A percentile compares a stretch with the other conserved stretches of the same genome.
Conservation (phyloP, 2,888 invertebrate genomes). For the Ypsolopha scabrella region DNA sequence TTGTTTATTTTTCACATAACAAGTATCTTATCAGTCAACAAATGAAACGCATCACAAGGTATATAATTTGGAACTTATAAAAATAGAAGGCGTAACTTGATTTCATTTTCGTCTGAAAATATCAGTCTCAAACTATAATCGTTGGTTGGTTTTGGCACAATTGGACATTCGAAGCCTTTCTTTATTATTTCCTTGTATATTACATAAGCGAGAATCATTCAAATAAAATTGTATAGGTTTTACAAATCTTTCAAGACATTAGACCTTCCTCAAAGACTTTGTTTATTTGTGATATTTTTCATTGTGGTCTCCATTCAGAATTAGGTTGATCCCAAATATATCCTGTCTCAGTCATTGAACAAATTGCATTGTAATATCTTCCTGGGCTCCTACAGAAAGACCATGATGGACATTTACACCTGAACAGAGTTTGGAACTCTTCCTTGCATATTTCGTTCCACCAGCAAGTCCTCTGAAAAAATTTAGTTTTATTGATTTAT, state of each 20-base stretch:
- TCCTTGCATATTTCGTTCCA: conserved; percentile 95
- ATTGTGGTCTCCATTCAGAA: conserved; percentile 52
- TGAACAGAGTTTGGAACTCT: conserved; percentile 88
- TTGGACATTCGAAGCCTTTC: conserved; percentile 13
- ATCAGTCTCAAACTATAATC: conserved; percentile 59
- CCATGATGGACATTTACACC: conserved; percentile 90
- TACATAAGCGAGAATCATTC: neutral
- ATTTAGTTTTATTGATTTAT: neutral
- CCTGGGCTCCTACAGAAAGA: conserved; percentile 91
- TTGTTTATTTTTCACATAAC: conserved; percentile 42
- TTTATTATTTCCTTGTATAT: neutral
- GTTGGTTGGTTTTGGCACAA: conserved; percentile 42
- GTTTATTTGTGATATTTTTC: neutral
- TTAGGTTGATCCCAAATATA: conserved; percentile 90
- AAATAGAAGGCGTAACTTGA: conserved; percentile 57
- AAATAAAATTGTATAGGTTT: neutral
- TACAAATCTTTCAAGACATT: neutral
- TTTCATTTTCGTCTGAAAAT: conserved; percentile 38
- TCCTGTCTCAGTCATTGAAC: conserved; percentile 90
- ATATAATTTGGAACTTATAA: conserved; percentile 1
- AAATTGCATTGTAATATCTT: conserved; percentile 90
- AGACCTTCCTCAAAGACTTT: neutral
- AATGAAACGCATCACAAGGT: conserved; percentile 20
- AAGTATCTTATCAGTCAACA: conserved; percentile 25
- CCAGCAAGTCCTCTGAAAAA: conserved; percentile 87